These are phyloP conservation scores for Polydesmus complanatus DNA, from an alignment of 2,888 invertebrate genomes.

Conservation along the genomic window DNA sequence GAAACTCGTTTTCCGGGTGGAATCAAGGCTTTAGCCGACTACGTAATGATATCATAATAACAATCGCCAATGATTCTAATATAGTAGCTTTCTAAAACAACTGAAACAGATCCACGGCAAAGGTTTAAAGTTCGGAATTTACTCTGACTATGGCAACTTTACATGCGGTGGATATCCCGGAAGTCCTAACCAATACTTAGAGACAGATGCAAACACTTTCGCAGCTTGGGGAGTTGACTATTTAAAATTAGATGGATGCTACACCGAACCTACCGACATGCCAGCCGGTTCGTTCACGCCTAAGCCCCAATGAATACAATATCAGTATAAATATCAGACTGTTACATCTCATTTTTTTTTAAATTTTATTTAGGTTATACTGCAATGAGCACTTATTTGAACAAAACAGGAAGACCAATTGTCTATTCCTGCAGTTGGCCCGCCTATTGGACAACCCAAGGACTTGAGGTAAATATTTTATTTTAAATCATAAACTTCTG, in stretches of 20 bases:
- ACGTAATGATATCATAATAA: slow-evolving; percentile 26
- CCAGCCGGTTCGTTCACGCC: slow-evolving; percentile 16
- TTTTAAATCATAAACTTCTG: neutral
- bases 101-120: slow-evolving; percentile 25
- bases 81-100: neutral
- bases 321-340: neutral
- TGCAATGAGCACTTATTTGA: slow-evolving; percentile 34
- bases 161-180: slow-evolving; percentile 42
- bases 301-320: neutral
- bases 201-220: slow-evolving; percentile 37
- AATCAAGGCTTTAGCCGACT: slow-evolving; percentile 34
- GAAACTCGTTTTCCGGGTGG: slow-evolving; percentile 36
- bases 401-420: slow-evolving; percentile 37
- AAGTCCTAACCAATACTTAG: slow-evolving; percentile 30
- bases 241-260: slow-evolving; percentile 40
- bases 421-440: slow-evolving; percentile 42
- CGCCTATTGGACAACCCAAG: slow-evolving; percentile 28
- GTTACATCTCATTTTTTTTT: neutral
- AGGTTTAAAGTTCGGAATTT: slow-evolving; percentile 39
- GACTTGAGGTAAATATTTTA: neutral
- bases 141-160: slow-evolving; percentile 38
- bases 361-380: slow-evolving; percentile 33
- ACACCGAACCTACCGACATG: slow-evolving; percentile 27
- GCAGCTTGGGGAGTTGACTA: slow-evolving; percentile 40
- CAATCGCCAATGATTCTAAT: neutral